Evolutionary conservation across 2,113 vertebrate genomes (phyloP).

Genomic region (Gorilla gorilla): DNA sequence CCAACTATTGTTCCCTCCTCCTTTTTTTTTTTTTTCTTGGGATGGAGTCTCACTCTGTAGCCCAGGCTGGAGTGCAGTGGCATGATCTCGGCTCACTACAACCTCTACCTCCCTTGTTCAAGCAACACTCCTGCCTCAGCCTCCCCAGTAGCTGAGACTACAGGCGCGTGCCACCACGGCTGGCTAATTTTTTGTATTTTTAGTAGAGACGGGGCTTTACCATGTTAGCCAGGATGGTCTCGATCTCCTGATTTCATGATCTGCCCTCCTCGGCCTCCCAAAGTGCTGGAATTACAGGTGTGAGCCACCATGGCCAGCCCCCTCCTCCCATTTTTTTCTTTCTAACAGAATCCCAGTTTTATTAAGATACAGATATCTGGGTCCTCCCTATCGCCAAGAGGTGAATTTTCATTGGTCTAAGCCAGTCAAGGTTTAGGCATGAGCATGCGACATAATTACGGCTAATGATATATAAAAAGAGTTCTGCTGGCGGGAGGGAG

Average conservation of each 20-base stretch:
- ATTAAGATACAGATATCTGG: not conserved
- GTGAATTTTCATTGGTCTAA: constrained; percentile 22
- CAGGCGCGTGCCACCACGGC: no score
- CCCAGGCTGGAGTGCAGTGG: no score
- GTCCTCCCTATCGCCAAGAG: not conserved
- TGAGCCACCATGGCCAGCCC: not conserved
- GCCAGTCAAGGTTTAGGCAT: not conserved
- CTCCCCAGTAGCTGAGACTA: no score
- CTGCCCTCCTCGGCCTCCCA: no score
- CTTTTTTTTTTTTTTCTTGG: not conserved
- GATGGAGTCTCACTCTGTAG: no score
- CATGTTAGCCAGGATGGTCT: no score
- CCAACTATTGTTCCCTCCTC: not conserved
- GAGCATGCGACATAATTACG: not conserved
- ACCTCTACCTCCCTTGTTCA: no score
- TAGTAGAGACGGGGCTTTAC: no score
- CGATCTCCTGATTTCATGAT: no score
- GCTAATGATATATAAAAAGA: not conserved
- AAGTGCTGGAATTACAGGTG: not conserved
- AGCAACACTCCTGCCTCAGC: no score
- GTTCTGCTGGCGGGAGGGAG: not conserved
- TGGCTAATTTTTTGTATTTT: no score
- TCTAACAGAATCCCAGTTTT: not conserved
- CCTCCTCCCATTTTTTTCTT: not conserved
- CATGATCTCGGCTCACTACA: no score